Base-by-base conservation (phyloP, 2,113 vertebrate genomes). In the Rhinolophus sinicus region DNA sequence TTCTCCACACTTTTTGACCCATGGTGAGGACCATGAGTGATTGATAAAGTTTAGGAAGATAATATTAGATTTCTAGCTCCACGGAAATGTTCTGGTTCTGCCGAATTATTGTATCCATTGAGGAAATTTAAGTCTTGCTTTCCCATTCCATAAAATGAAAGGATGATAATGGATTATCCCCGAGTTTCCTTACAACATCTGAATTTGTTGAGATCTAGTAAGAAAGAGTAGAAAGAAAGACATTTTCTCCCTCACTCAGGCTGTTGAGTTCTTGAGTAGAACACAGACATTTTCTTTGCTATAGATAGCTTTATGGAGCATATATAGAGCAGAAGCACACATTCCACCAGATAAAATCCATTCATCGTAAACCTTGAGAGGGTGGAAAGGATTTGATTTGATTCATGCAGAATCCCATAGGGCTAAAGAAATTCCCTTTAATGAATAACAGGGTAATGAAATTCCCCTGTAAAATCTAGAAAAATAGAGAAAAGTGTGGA, bases 51-150 rank as follows among this genome's bases (percentile, higher is more conserved):
- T 88, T 77, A 70, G 60, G 89, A 87, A 83, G 77, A 60, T 15
- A 40, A 47, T 52, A 56, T 77, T 54, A 69, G 81, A 92, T 58
- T 92, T 73, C 11, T 78, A 81, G 40, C 21, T 90, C 18, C 64
- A 35, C 86, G 52, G 22, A 96, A 26, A 69, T 26, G 70, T 91
- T 91, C 72, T 84, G 38, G 22, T 91, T 94, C 73, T 93, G 35
- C 28, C 94, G 58, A 95, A 70, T 93, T 88, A 88, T 52, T 72
- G n/a, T 64, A 5, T 73, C 24, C 30, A 3, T 16, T 82, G 85
- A 91, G 60, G 54, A 85, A 88, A 62, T 88, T 86, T 80, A 82
- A 86, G 33, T 94, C 47, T 95, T 92, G n/a, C 47, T 94, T 95
- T 86, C 21, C 50, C 28, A 70, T 93, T 93, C 22, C 88, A 38